Base-by-base conservation (phyloP, 2,797 vertebrate species). In the Acipenser ruthenus region DNA sequence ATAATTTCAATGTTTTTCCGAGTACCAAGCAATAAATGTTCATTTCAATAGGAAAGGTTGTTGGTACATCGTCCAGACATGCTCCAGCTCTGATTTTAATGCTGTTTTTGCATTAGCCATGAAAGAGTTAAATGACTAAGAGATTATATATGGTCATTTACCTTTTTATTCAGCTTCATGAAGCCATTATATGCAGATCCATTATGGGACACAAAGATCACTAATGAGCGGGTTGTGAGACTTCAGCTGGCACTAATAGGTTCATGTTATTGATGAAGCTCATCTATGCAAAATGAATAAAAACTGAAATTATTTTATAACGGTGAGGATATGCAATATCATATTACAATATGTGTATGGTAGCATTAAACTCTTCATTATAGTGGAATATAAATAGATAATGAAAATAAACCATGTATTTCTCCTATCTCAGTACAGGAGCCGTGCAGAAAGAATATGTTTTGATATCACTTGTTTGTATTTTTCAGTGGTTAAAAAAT, bases 401-500 rank as follows among this genome's bases (percentile, higher is more conserved):
- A 18, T 18, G 15, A 37, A 2, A 37, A 37, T 1, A 37, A 37
- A 37, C 23, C 23, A 37, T 37, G 23, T 37, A 37, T 37, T 37
- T 37, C 23, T 37, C 23, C 23, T 37, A 37, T 37, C 23, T 37
- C 23, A 37, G 23, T 37, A 37, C 23, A 37, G 23, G 23, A 37
- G 23, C 23, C 23, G 23, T 52, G 18, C 13, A 58, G 13, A 55
- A 62, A 67, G 51, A n/a, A 18, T 18, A 18, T 18, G 15, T 18
- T 18, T 18, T 18, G 15, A 11, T 37, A 18, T 81, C 10, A 78
- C 63, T 82, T 68, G 1, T 0, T 78, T 77, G 70, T 70, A 62
- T 72, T 75, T 66, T 71, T 49, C 81, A 92, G 90, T 92, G 91
- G 91, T 79, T 92, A 75, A 82, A 76, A 74, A 92, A 88, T 71